Base-by-base conservation (phyloP, 1,140 invertebrate genomes). In the Ceratosolen fusciceps region DNA sequence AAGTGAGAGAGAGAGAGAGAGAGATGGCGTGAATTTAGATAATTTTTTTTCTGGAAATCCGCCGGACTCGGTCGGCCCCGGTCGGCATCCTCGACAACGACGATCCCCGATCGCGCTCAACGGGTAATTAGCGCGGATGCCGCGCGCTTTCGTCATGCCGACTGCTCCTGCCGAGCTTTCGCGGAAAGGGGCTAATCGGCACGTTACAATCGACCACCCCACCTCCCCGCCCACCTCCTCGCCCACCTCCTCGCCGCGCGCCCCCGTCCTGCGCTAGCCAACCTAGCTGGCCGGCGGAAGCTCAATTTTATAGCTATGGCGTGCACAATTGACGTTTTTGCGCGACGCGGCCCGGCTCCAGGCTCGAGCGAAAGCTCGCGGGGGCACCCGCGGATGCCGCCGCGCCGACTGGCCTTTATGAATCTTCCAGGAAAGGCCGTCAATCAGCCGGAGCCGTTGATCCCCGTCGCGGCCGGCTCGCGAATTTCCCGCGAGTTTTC, bases 261-360 rank as follows among this genome's bases (percentile, higher is more conserved):
- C 34, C 34, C 16, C 34, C 19, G 3, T 10, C 2, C 29, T 7
- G 8, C 34, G 8, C 70, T n/a, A n/a, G n/a, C n/a, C n/a, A n/a
- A 1, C 12, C 29, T 29, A 19, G n/a, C 2, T 26, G 2, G 16
- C 1, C 9, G 58, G 29, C 60, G 26, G 43, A 74, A 49, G 62
- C 72, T 80, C 78, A 80, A 80, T 80, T 80, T 80, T 60, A 74
- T 70, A 67, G 65, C 65, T 80, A 80, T 80, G 72, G 43, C 34
- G 65, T n/a, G n/a, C 39, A 65, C 58, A 74, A 73, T 65, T 67
- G 58, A 29, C 43, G 77, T 74, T 79, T 79, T 79, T 79, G 67
- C 52, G 34, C 0, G 26, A 21, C 7, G 37, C 19, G 19, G 2
- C 16, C 3, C 49, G 4, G n/a, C 34, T 54, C 21, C 67, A 73